Base-by-base conservation (phyloP, 2,888 invertebrate genomes). In the Drosophila engyochracea region DNA sequence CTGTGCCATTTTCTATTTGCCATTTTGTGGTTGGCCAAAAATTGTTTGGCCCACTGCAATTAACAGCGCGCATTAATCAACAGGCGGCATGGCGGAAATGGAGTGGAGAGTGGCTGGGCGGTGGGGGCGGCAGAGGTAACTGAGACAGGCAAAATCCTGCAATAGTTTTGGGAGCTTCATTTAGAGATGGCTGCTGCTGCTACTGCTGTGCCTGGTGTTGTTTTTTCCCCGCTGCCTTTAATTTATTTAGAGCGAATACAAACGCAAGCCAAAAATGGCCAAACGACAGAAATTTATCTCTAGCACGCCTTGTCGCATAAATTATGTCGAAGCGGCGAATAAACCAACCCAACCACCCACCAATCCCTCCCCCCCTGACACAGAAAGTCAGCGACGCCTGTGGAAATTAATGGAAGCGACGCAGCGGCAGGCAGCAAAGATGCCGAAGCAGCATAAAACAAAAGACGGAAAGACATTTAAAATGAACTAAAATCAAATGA, bases 401-500 rank as follows among this genome's bases (percentile, higher is more conserved):
- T 70, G 59, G 37, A 79, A 82, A 89, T 87, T 87, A 87, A 87
- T 89, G 86, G 81, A 87, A 86, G 78, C 82, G 76, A 76, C 85
- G 85, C 82, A 82, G 80, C 82, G 78, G 79, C 78, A 69, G 30
- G 9, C 47, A 41, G 28, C 57, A 70, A 79, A 86, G 82, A 80
- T 76, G 81, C 67, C 70, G 77, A 85, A 84, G 86, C 82, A 82
- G 81, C 81, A 71, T 44, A 83, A 81, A 78, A 85, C 83, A 82
- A 80, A 77, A 85, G 81, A 83, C 89, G 85, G 83, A 89, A 86
- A 84, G 89, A 86, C 70, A 86, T 79, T 89, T 89, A 85, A 89
- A 88, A 89, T 83, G 87, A 88, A 89, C 89, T 88, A 83, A 89
- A 88, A 88, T 88, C 87, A 89, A 88, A 88, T 88, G 87, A 89